A percentile compares a stretch with the other conserved stretches of the same genome.
phyloP scores from a whole-genome alignment of 2,113 vertebrate genomes.

The Coregonus clupeaformis region DNA sequence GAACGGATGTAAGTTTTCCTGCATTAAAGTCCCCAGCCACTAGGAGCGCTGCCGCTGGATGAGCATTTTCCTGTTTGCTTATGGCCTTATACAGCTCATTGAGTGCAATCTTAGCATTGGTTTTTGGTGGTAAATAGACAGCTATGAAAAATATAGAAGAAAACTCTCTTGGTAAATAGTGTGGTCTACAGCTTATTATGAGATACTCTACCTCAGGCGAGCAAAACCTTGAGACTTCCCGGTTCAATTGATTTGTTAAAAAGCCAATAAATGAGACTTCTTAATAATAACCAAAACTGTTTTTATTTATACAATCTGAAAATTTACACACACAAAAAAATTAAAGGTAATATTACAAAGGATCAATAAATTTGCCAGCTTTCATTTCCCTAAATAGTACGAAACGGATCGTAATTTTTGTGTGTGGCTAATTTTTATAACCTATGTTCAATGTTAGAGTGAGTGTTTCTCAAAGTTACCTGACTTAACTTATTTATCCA shows the following conservation, averaged over 20 bases:
- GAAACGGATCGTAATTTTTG: not conserved
- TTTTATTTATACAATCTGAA: conserved; percentile 2
- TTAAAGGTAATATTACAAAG: not conserved
- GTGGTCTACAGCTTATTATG: no score
- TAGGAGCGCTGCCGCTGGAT: no score
- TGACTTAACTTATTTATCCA: not conserved
- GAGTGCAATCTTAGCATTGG: no score
- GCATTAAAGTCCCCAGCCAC: no score
- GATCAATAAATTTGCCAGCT: not conserved
- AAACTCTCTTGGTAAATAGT: no score
- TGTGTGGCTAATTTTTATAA: not conserved
- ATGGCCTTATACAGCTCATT: no score
- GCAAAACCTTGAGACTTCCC: no score
- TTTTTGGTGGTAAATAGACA: no score
- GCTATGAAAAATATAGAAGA: no score
- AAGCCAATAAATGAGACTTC: not conserved
- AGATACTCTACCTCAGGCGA: no score
- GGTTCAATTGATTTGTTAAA: conserved; percentile 54
- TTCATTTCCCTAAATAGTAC: not conserved
- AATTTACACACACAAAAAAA: not conserved
- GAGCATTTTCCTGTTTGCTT: no score
- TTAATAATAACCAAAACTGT: not conserved
- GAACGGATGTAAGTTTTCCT: no score
- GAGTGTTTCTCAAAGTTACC: not conserved
- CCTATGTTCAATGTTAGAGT: not conserved